Evolutionary conservation across 2,888 invertebrate genomes (phyloP), one percentile per base, ranked within the genome.

Genomic region (Dicyrtomina minuta): DNA sequence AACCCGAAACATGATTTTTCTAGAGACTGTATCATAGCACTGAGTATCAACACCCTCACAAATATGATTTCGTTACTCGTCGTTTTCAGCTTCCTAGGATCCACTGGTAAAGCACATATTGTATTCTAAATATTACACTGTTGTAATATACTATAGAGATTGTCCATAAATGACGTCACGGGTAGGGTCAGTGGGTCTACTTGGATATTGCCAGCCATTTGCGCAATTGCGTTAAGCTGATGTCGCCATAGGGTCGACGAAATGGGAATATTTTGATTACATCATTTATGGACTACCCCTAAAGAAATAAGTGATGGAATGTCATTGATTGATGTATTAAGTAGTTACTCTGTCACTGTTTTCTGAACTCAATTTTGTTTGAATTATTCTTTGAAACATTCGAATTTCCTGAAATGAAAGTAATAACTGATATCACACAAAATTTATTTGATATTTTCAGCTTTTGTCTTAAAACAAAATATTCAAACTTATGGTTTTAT

Each of bases 81-180:
- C 27, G 59, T 51, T 15, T 67, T 46, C 27, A 41, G 67, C 1
- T 67, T 67, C 33, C 4, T 67, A 10, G 67, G 67, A 27, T 4
- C 59, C 4, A 27, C 17, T 4, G 67, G 67, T 67, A 20, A 5
- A 20, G 12, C 12, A 20, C 15, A 41, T 33, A 12, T 59, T 41
- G 5, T n/a, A 5, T 17, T 17, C 12, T 24, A 26, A 26, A 39
- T 12, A 5, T 53, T 53, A 26, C 12, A 26, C 27, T 56, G 2
- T 8, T 26, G 26, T 13, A 2, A 56, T 1, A 15, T 26, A 56
- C 27, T 15, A 26, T 56, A 27, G 15, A 20, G 24, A 17, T 13
- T 2, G 53, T 20, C 4, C 4, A 13, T 53, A 13, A 53, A 24
- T 53, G 13, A 5, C 10, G 22, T 53, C 5, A 24, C 13, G 26